Conservation (phyloP, 1,140 invertebrate species). For the Penaeus vannamei region DNA sequence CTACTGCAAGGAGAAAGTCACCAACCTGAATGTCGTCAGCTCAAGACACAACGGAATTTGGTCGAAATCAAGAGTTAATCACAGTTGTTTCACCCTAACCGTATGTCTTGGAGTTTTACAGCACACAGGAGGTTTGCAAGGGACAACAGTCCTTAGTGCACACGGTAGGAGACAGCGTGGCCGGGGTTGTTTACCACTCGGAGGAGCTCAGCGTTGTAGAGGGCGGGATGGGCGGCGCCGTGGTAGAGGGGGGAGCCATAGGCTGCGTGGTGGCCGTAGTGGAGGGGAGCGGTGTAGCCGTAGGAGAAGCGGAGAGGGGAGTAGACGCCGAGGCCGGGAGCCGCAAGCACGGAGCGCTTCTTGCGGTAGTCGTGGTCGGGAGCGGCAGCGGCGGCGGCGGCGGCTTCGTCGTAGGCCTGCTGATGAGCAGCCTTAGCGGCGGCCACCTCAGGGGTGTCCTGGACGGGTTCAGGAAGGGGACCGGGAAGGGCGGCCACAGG, state of each 20-base stretch:
- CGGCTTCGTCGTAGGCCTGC: conserved; percentile 10
- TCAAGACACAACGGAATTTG: no score
- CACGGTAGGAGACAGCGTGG: conserved; percentile 57
- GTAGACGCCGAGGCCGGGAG: background rate
- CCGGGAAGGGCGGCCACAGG: background rate
- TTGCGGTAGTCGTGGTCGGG: conserved; percentile 29
- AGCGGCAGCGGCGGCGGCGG: conserved; percentile 12
- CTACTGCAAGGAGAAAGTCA: no score
- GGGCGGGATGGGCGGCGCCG: background rate
- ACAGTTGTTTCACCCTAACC: no score
- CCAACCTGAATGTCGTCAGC: no score
- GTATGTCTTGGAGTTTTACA: no score
- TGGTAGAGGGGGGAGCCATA: background rate
- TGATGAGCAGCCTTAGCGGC: conserved; percentile 41
- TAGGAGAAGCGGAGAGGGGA: conserved; percentile 34
- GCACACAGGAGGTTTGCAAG: no score
- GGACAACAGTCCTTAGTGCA: conserved; percentile 8
- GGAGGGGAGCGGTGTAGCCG: conserved; percentile 11
- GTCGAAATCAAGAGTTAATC: no score
- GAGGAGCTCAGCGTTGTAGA: conserved; percentile 18
- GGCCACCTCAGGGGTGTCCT: conserved; percentile 55
- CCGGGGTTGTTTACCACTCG: conserved; percentile 54
- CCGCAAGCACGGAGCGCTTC: conserved; percentile 34
- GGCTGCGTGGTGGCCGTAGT: conserved; percentile 23
- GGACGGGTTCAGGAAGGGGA: conserved; percentile 35